A percentile compares a stretch with the other conserved stretches of the same genome.
These are phyloP conservation scores for Loris lydekkerianus DNA, from an alignment of 2,797 vertebrate genomes.

Conservation along the genomic window DNA sequence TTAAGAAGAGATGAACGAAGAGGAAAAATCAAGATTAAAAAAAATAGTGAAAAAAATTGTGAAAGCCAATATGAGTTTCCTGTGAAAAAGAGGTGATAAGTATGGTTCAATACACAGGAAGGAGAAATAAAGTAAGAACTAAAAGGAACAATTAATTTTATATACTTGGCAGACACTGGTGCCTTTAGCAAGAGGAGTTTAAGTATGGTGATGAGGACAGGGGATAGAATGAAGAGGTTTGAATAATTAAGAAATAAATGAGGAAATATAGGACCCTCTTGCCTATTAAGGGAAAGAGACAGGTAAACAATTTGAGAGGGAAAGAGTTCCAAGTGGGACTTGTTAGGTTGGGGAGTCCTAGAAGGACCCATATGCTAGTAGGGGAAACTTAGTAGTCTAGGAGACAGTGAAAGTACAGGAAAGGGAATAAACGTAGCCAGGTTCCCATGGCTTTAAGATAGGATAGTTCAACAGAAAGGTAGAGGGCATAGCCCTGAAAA, in stretches of 20 bases:
- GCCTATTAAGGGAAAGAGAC: neutral
- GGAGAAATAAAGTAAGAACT: neutral
- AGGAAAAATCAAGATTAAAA: neutral
- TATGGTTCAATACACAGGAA: neutral
- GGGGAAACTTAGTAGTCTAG: neutral
- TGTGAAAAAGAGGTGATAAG: neutral
- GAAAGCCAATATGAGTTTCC: neutral
- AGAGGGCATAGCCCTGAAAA: neutral
- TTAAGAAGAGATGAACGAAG: conserved; percentile 19
- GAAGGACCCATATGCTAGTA: neutral
- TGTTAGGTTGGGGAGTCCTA: neutral
- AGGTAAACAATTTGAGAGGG: neutral
- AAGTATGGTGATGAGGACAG: neutral
- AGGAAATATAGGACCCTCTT: neutral
- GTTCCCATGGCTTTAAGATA: neutral
- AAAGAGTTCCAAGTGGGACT: neutral
- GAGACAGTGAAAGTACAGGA: neutral
- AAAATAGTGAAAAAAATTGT: neutral
- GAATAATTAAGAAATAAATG: neutral
- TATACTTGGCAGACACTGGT: neutral
- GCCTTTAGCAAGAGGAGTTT: neutral
- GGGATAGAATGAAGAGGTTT: neutral
- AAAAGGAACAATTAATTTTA: neutral
- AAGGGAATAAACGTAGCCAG: neutral
- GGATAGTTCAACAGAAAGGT: neutral